Evolutionary conservation across 2,888 invertebrate species (phyloP).

Genomic region (Chironomus tentans): DNA sequence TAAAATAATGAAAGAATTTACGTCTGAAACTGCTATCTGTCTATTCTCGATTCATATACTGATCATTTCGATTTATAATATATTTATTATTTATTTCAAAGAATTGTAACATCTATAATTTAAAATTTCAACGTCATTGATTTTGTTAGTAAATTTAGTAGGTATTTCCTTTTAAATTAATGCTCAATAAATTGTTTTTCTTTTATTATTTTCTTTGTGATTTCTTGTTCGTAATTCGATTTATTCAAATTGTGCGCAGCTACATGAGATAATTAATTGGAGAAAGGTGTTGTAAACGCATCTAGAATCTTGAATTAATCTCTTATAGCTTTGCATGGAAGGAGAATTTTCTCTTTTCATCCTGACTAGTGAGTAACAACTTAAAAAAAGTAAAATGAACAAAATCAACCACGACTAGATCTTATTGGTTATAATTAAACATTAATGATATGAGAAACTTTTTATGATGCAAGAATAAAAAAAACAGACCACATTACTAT

Average conservation of each 20-base stretch:
- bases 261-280: neutral
- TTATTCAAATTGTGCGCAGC: constrained; percentile 11
- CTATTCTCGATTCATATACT: neutral
- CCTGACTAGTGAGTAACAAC: too few relatives aligned
- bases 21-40: neutral
- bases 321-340: neutral
- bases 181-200: neutral
- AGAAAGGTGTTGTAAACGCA: neutral
- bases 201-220: neutral
- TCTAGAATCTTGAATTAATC: neutral
- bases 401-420: too few relatives aligned
- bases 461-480: too few relatives aligned
- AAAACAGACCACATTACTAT: too few relatives aligned
- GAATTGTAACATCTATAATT: constrained; percentile 6
- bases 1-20: too few relatives aligned
- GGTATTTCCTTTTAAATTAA: neutral
- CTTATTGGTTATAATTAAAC: too few relatives aligned
- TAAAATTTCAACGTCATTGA: neutral
- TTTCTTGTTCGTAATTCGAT: neutral
- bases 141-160: neutral
- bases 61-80: neutral
- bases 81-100: neutral
- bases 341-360: neutral
- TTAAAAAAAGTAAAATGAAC: too few relatives aligned
- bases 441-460: too few relatives aligned